Evolutionary conservation across 1,140 invertebrate genomes (phyloP).

Genomic region (Stegodyphus dumicola): DNA sequence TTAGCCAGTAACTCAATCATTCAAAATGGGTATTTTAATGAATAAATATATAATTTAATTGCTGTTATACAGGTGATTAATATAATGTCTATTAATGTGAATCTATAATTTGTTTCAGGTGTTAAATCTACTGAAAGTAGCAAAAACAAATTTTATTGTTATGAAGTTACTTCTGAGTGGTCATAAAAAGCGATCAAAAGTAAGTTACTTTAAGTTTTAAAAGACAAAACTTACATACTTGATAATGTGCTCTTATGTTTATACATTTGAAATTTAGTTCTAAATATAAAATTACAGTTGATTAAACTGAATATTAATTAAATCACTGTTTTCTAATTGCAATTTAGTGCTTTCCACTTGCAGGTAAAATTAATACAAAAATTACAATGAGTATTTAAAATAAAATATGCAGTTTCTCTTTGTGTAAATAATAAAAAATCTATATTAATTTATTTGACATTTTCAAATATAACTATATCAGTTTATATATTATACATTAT

Average conservation of each 20-base stretch:
- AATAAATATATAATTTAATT: background rate
- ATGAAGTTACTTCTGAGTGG: conserved; percentile 90
- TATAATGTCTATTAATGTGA: background rate
- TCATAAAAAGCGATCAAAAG: conserved; percentile 83
- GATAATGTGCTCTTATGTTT: background rate
- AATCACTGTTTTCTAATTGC: background rate
- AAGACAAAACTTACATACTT: background rate
- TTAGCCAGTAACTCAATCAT: background rate
- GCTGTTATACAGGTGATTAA: background rate
- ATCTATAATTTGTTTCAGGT: conserved; percentile 75
- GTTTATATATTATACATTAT: too few relatives aligned
- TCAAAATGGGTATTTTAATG: background rate
- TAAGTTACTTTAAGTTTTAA: conserved; percentile 61
- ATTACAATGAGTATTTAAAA: too few relatives aligned
- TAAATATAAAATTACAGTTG: background rate
- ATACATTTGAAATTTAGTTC: background rate
- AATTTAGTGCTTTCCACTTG: background rate
- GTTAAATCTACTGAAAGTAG: conserved; percentile 83
- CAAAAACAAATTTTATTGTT: conserved; percentile 95
- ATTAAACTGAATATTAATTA: background rate
- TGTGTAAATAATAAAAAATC: too few relatives aligned
- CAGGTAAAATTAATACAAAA: background rate
- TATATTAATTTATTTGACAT: too few relatives aligned
- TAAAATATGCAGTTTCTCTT: too few relatives aligned
- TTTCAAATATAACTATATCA: too few relatives aligned